Percentiles rank a stretch among this genome's conserved stretches.
These are phyloP conservation scores for Drosophila limbata DNA, from an alignment of 2,888 invertebrate species.

Conservation along the genomic window DNA sequence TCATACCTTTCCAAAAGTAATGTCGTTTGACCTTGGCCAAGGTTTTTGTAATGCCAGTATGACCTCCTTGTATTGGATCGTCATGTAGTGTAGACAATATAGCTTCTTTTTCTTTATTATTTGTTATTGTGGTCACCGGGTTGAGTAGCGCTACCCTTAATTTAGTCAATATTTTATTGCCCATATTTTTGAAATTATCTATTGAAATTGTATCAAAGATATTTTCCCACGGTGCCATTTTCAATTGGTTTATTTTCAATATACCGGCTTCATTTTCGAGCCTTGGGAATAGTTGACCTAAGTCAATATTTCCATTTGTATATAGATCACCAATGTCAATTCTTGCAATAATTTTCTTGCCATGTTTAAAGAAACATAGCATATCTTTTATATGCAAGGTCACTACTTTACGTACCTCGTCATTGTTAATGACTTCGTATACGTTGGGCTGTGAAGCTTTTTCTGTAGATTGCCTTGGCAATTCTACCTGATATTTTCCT, in stretches of 20 bases:
- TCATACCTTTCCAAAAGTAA: too few species aligned
- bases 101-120: slow-evolving; percentile 9
- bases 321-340: slow-evolving; percentile 6
- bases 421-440: too few species aligned
- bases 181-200: slow-evolving; percentile 3
- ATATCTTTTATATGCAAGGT: too few species aligned
- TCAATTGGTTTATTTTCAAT: neutral
- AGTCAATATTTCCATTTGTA: slow-evolving; percentile 12
- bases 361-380: too few species aligned
- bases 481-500: neutral
- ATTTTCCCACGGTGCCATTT: slow-evolving; percentile 7
- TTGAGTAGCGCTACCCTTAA: slow-evolving; percentile 20
- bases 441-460: too few species aligned
- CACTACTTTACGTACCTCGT: neutral
- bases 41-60: neutral
- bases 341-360: too few species aligned
- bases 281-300: neutral
- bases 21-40: neutral
- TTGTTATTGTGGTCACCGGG: slow-evolving; percentile 5
- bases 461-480: slow-evolving; percentile 4
- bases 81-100: slow-evolving; percentile 3
- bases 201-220: slow-evolving; percentile 7
- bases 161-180: slow-evolving; percentile 2
- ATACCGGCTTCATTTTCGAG: slow-evolving; percentile 6
- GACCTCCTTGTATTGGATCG: neutral